phyloP scores from a whole-genome alignment of 2,888 invertebrate genomes.

The Pachydiplax longipennis region DNA sequence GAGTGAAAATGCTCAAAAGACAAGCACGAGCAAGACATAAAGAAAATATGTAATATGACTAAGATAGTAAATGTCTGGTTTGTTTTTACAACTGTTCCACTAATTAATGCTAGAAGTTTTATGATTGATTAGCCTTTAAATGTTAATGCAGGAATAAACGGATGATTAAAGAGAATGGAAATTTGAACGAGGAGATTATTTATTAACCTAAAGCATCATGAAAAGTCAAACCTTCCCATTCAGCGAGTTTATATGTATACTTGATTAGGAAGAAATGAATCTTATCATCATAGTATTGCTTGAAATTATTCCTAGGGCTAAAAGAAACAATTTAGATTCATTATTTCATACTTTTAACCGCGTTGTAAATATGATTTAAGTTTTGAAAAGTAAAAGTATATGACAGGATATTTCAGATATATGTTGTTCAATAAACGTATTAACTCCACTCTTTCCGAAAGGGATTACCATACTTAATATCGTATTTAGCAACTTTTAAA shows the following conservation, averaged over 20 bases:
- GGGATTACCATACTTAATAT: not conserved
- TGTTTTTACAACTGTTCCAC: not conserved
- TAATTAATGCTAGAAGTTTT: not conserved
- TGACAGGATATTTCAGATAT: too few species aligned
- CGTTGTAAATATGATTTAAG: not conserved
- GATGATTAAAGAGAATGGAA: too few species aligned
- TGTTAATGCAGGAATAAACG: not conserved
- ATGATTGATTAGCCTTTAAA: too few species aligned
- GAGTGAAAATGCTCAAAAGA: not conserved
- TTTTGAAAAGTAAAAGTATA: not conserved
- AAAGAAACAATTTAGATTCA: not conserved
- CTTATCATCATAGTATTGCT: not conserved
- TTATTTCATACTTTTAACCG: too few species aligned
- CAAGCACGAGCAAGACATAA: not conserved
- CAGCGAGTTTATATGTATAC: not conserved
- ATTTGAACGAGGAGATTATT: not conserved
- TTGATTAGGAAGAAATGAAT: too few species aligned
- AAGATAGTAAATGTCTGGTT: not conserved
- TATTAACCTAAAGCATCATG: not conserved
- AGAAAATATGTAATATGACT: not conserved
- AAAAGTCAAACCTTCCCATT: too few species aligned
- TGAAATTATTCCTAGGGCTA: not conserved
- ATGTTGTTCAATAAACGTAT: too few species aligned
- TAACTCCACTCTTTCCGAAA: not conserved
- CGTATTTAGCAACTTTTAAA: too few species aligned